Percentiles rank a stretch among this genome's conserved stretches.
phyloP scores from a whole-genome alignment of 2,797 vertebrate genomes.

The Eulemur albifrons region DNA sequence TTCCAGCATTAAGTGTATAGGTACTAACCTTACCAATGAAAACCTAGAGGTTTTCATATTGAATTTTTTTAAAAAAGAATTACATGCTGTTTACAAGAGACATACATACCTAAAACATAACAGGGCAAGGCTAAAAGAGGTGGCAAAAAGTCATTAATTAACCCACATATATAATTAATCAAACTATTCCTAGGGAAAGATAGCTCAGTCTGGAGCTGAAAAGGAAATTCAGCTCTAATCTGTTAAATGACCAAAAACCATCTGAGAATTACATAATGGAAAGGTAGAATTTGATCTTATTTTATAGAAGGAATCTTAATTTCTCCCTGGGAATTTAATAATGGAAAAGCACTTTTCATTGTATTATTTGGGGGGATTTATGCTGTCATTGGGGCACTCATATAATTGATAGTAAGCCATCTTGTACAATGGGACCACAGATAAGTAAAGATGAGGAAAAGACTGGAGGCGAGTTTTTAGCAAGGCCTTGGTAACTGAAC shows the following conservation, averaged over 20 bases:
- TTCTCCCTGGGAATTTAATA: background rate
- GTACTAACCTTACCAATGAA: background rate
- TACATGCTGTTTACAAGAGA: background rate
- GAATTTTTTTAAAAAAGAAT: background rate
- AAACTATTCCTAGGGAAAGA: background rate
- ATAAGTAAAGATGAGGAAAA: background rate
- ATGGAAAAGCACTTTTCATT: background rate
- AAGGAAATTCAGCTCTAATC: background rate
- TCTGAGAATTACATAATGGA: background rate
- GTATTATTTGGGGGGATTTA: background rate
- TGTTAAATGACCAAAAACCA: background rate
- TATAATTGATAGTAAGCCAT: background rate
- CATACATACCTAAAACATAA: background rate
- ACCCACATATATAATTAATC: background rate
- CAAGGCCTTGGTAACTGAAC: background rate
- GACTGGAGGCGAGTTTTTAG: background rate
- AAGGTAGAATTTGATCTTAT: background rate
- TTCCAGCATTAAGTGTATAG: background rate
- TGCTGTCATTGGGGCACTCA: background rate
- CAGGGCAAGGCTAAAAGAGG: background rate
- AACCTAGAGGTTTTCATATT: background rate
- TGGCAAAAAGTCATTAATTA: background rate
- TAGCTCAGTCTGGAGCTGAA: background rate
- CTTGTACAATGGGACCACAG: background rate
- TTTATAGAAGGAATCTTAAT: background rate